Evolutionary conservation across 2,888 invertebrate genomes (phyloP), one percentile per base, ranked within the genome.

Genomic region (Heliconius hortense): DNA sequence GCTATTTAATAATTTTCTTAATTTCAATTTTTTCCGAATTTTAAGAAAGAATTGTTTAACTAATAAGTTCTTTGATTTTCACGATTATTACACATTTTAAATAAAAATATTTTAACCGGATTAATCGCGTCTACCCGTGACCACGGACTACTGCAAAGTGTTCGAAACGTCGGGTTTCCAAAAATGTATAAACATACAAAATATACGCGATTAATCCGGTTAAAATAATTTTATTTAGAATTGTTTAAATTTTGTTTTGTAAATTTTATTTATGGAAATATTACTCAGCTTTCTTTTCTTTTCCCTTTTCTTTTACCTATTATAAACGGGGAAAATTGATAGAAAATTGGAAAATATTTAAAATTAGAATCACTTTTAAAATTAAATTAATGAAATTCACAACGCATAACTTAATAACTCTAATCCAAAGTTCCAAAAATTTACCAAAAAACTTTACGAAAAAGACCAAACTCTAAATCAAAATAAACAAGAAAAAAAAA

Each of bases 401-500:
- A n/a, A n/a, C 11, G n/a, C n/a, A 8, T 26, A 60, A 60, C 0
- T 24, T 24, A 59, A 24, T 24, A 59, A 13, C 11, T 11, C 11
- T 11, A 24, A 24, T 18, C 13, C 15, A 63, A 63, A 63, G 4
- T 10, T 31, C 21, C 31, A 63, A 63, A 63, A 64, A n/a, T n/a
- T n/a, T n/a, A n/a, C 56, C n/a, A 35, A 35, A 35, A n/a, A 48
- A 48, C 48, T 18, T 43, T 43, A 43, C 13, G 39, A 43, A 48
- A 35, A 48, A 48, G 18, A 48, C 10, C n/a, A 64, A 64, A 31
- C 8, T 62, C 62, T 24, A 13, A 31, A 31, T 62, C 31, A 66
- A 39, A 69, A 48, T 39, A 39, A 39, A 13, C 11, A 39, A 13
- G 13, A 39, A 39, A 39, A 39, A 39, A 77, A 77, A 77, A 77